phyloP scores from a whole-genome alignment of 2,797 vertebrate genomes.

The Arremon brunneinucha region DNA sequence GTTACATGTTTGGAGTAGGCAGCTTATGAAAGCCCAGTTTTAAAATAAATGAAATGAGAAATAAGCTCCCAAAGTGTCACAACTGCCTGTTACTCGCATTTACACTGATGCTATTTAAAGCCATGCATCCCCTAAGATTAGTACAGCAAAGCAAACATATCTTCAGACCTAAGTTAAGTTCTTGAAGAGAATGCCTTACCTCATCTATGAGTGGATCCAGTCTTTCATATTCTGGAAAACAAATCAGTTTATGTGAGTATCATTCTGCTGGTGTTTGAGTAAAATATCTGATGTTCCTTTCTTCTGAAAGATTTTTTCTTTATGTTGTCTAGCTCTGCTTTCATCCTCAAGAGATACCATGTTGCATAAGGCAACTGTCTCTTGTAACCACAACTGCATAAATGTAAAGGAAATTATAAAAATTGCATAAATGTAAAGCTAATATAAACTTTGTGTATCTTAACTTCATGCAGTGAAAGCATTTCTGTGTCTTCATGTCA shows the following conservation, averaged over 20 bases:
- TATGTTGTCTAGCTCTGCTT: slow-evolving; percentile 77
- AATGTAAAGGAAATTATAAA: not conserved
- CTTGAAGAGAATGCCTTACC: slow-evolving; percentile 78
- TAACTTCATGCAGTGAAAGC: not conserved
- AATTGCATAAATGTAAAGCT: not conserved
- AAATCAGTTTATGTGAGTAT: slow-evolving; percentile 79
- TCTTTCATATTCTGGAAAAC: slow-evolving; percentile 84
- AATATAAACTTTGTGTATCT: not conserved
- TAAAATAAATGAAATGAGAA: not conserved
- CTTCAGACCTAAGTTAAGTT: slow-evolving; percentile 82
- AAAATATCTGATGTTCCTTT: slow-evolving; percentile 83
- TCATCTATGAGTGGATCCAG: slow-evolving; percentile 77
- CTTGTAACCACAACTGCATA: not conserved
- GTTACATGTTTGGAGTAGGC: not conserved
- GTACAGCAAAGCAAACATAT: slow-evolving; percentile 34
- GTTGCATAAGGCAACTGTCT: not conserved
- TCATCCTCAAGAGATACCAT: slow-evolving; percentile 69
- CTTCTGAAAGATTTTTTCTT: slow-evolving; percentile 78
- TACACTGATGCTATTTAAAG: not conserved
- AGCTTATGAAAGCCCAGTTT: not conserved
- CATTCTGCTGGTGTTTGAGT: slow-evolving; percentile 78
- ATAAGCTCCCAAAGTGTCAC: not conserved
- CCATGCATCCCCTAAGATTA: not conserved
- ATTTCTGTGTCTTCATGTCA: not conserved
- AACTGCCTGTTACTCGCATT: not conserved